These are phyloP conservation scores for Listronotus oregonensis DNA, from an alignment of 1,140 invertebrate species.

Conservation along the genomic window DNA sequence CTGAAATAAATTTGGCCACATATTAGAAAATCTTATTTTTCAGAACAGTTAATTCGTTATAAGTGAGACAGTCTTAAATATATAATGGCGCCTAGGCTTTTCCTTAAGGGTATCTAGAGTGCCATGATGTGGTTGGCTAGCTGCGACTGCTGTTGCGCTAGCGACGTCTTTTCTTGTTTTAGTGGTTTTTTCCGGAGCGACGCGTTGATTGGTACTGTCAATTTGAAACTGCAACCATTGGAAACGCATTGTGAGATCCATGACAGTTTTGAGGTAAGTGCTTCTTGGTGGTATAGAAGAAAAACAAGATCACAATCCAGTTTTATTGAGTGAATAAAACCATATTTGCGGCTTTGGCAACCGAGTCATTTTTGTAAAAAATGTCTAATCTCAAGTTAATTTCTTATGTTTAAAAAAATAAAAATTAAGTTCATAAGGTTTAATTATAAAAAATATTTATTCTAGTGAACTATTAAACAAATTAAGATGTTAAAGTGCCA, in stretches of 20 bases:
- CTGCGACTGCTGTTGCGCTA: conserved; percentile 49
- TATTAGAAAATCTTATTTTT: too few relatives aligned
- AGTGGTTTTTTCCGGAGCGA: conserved; percentile 90
- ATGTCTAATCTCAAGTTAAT: too few relatives aligned
- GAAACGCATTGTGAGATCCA: conserved; percentile 87
- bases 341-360: too few relatives aligned
- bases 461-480: too few relatives aligned
- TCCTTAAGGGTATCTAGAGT: conserved; percentile 32
- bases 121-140: conserved; percentile 49
- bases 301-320: background rate
- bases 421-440: too few relatives aligned
- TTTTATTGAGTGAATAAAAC: too few relatives aligned
- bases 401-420: too few relatives aligned
- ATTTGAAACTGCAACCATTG: conserved; percentile 81
- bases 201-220: conserved; percentile 80
- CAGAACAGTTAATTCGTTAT: too few relatives aligned
- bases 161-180: conserved; percentile 64
- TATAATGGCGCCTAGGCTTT: conserved; percentile 1
- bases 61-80: background rate
- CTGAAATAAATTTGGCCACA: too few relatives aligned
- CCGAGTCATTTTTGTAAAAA: too few relatives aligned
- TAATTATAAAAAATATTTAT: too few relatives aligned
- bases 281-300: background rate
- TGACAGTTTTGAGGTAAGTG: conserved; percentile 90
- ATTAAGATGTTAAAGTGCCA: too few relatives aligned